These are phyloP conservation scores for Catharus minimus DNA, from an alignment of 2,113 vertebrate species.

Conservation along the genomic window DNA sequence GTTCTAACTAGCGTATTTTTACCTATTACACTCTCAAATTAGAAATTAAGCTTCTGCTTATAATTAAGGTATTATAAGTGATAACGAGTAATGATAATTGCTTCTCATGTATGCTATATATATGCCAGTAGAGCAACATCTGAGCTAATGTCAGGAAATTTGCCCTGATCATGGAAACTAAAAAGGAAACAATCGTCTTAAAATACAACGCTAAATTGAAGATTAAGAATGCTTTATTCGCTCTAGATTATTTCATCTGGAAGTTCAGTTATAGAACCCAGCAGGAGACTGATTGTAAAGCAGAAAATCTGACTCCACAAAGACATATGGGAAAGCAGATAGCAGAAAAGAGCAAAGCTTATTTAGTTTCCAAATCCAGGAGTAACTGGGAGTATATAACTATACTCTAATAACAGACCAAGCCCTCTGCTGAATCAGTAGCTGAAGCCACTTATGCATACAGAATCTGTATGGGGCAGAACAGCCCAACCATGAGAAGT, in stretches of 20 bases:
- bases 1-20: neutral
- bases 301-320: neutral
- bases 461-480: neutral
- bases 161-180: neutral
- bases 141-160: neutral
- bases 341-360: constrained; percentile 4
- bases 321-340: neutral
- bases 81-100: neutral
- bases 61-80: neutral
- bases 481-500: neutral
- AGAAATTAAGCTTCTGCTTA: neutral
- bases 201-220: neutral
- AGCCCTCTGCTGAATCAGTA: constrained; percentile 10
- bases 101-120: neutral
- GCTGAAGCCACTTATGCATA: constrained; percentile 26
- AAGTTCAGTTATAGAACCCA: constrained; percentile 3
- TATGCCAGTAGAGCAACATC: neutral
- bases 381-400: constrained; percentile 9
- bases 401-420: constrained; percentile 5
- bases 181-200: neutral
- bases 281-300: neutral
- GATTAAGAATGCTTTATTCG: neutral
- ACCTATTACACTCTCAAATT: neutral
- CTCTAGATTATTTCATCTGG: constrained; percentile 24
- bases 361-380: constrained; percentile 53